Conservation (phyloP, 2,888 invertebrate genomes). For the Margaritifera margaritifera region DNA sequence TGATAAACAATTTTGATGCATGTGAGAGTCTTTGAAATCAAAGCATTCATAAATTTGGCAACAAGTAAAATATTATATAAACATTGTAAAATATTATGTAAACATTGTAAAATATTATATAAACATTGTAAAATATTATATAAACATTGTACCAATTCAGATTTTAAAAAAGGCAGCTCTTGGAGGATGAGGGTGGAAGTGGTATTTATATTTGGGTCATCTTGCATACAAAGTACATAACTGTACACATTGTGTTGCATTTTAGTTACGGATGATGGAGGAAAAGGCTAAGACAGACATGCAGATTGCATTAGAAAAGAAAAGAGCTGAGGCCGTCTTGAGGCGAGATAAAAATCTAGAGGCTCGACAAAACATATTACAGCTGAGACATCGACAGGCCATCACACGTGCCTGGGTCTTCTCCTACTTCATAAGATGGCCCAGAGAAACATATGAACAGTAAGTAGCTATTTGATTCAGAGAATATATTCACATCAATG, state of each 20-base stretch:
- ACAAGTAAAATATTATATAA: too few relatives aligned
- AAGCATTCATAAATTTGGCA: too few relatives aligned
- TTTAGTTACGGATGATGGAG: conserved; percentile 57
- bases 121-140: too few relatives aligned
- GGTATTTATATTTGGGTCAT: conserved; percentile 14
- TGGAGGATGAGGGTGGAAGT: conserved; percentile 31
- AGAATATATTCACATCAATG: too few relatives aligned
- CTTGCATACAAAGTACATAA: background rate
- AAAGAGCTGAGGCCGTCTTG: conserved; percentile 45
- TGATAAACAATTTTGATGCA: too few relatives aligned
- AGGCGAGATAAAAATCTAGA: conserved; percentile 64
- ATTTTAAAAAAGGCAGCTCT: too few relatives aligned
- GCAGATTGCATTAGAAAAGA: conserved; percentile 54
- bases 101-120: too few relatives aligned
- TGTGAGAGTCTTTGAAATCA: too few relatives aligned
- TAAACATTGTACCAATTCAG: too few relatives aligned
- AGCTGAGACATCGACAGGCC: conserved; percentile 59
- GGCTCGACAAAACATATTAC: conserved; percentile 49
- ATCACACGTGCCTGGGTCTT: conserved; percentile 66
- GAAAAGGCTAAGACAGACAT: conserved; percentile 54
- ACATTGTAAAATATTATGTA: too few relatives aligned
- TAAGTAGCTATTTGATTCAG: conserved; percentile 27
- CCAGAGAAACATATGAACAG: conserved; percentile 64
- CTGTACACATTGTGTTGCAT: background rate
- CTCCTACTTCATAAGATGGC: conserved; percentile 67